Evolutionary conservation across 2,113 vertebrate genomes (phyloP).

Genomic region (Pongo pygmaeus): DNA sequence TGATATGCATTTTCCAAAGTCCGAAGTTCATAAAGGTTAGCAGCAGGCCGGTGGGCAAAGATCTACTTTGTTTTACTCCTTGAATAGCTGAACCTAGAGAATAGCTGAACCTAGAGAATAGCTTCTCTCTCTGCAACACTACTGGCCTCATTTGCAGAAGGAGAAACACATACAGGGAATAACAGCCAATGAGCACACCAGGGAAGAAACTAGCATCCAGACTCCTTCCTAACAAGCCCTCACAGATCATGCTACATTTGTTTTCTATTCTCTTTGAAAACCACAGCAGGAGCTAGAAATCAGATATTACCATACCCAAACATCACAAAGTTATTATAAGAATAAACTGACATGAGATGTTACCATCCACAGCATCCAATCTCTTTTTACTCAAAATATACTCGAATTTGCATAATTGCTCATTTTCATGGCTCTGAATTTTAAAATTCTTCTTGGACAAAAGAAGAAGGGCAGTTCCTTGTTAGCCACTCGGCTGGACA

Average conservation of each 20-base stretch:
- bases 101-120: rapidly evolving
- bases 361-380: not conserved
- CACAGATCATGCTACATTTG: not conserved
- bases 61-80: not conserved
- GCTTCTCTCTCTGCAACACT: not conserved
- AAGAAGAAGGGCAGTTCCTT: not conserved
- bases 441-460: not conserved
- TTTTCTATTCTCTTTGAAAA: not conserved
- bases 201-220: too few relatives aligned
- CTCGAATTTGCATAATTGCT: not conserved
- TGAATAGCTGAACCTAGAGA: rapidly evolving
- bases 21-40: not conserved
- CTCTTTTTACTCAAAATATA: not conserved
- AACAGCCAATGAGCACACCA: rapidly evolving
- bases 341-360: not conserved
- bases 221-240: too few relatives aligned
- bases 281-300: not conserved
- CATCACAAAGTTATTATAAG: not conserved
- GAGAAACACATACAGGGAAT: not conserved
- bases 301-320: not conserved
- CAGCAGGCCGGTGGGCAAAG: not conserved
- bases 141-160: too few relatives aligned
- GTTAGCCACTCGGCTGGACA: not conserved
- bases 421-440: not conserved
- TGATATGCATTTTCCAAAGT: not conserved